A percentile compares a stretch with the other conserved stretches of the same genome.
These are phyloP conservation scores for Eristalis intricaria DNA, from an alignment of 2,888 invertebrate genomes.

Conservation along the genomic window DNA sequence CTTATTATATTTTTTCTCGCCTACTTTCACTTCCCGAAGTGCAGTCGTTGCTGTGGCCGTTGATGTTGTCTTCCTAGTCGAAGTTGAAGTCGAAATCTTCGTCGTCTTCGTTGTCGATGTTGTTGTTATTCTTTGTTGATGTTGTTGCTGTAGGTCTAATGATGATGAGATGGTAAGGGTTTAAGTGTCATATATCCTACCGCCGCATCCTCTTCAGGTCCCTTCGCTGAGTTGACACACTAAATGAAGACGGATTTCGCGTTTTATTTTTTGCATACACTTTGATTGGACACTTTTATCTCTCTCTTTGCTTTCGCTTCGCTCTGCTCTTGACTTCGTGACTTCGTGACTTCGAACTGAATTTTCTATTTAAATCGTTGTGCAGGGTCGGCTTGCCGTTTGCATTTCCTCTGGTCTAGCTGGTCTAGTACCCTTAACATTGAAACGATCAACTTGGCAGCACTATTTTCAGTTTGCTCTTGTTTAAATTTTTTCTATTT, in stretches of 20 bases:
- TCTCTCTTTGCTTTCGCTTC: neutral
- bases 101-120: neutral
- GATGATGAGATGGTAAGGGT: constrained; percentile 32
- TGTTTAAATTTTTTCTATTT: constrained; percentile 16
- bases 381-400: constrained; percentile 14
- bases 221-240: constrained; percentile 61
- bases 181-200: constrained; percentile 62
- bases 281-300: constrained; percentile 36
- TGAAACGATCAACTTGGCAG: constrained; percentile 47
- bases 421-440: constrained; percentile 56
- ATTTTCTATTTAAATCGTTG: constrained; percentile 45
- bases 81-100: neutral
- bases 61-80: constrained; percentile 1
- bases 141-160: constrained; percentile 48
- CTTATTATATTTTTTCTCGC: constrained; percentile 11
- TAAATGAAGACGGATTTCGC: constrained; percentile 54
- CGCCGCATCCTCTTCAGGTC: constrained; percentile 58
- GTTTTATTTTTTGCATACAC: constrained; percentile 29
- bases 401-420: constrained; percentile 17
- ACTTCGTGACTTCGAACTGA: neutral
- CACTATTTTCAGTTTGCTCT: constrained; percentile 40
- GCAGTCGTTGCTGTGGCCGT: constrained; percentile 28
- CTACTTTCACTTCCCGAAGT: constrained; percentile 56
- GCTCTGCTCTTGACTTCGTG: neutral
- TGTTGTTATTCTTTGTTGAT: constrained; percentile 42